Base-by-base conservation (phyloP, 1,140 invertebrate genomes). In the Neuroterus valhalla region DNA sequence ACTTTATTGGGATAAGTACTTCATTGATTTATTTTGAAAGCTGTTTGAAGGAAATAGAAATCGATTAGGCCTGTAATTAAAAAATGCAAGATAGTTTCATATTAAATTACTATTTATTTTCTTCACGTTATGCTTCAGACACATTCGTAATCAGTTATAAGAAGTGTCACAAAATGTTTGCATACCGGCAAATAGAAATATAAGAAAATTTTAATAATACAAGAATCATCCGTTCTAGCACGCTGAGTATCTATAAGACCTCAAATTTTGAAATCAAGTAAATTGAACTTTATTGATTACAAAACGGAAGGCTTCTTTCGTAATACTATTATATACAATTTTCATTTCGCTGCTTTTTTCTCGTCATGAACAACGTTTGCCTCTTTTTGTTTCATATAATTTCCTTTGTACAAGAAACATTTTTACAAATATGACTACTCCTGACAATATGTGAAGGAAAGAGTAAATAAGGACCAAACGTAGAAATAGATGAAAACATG, bases 61-160 rank as follows among this genome's bases (percentile, higher is more conserved):
- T 23, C 23, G 26, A 15, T 62, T 3, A 62, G 55, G 55, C n/a
- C 26, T 48, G 12, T 48, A 55, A 23, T 15, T 31, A 14, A 55
- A 26, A 23, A 21, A 23, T 1, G 11, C 11, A 62, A n/a, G 1
- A 62, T 15, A 62, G 3, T 48, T n/a, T 62, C 23, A 23, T 81
- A 85, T 85, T 85, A 85, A 85, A 84, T 84, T 84, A 80, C 43
- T 45, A 70, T 80, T 86, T 84, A 83, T 85, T 84, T 79, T 71
- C 77, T 80, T 84, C 48, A 75, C 72, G 68, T 68, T 77, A 82
- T 70, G 68, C 80, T 66, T 75, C 83, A 85, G 77, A 70, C 81
- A 86, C 81, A 83, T 78, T 81, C 74, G 55, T 81, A 75, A 77
- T 83, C 84, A 87, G 81, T 85, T 84, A 62, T 62, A n/a, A 23